Evolutionary conservation across 2,888 invertebrate genomes (phyloP), one percentile per base, ranked within the genome.

Genomic region (Diarsia rubi): DNA sequence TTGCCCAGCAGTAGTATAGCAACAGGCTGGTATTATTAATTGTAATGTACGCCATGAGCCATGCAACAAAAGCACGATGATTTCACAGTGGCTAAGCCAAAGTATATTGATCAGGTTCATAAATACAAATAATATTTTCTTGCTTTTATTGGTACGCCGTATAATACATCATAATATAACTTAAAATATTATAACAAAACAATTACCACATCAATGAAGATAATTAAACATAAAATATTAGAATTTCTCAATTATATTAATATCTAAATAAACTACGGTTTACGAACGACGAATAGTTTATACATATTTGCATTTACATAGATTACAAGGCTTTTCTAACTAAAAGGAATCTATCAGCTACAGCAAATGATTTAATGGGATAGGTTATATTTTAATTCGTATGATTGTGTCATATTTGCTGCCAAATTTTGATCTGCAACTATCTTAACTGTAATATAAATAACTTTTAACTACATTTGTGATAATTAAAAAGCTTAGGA

Each of bases 261-360:
- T 85, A 92, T 92, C 91, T 94, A 94, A 88, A 90, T 91, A 90
- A 89, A 90, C 92, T 95, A 94, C 62, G 24, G 54, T 80, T 78
- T 72, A 80, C 86, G 82, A 93, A 91, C 87, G 90, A 92, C 87
- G 88, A 90, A 92, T 88, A 84, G 90, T 93, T 94, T 94, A 92
- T 94, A 95, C 94, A 95, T 89, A 87, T 92, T 92, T 91, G 92
- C 94, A 94, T 95, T 95, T 96, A 95, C 94, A 95, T 94, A 95
- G 91, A 94, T 93, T 94, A 94, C 94, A 95, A 94, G 92, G 93
- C 92, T 91, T 91, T 91, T 87, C 86, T 86, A 89, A 89, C 86
- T 88, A 91, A 85, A 82, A 81, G 78, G 84, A 85, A 76, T 68
- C 78, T 86, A 86, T 73, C 63, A 75, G 81, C 83, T 86, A 90